These are phyloP conservation scores for Oasisia sp. DNA, from an alignment of 2,888 invertebrate genomes.

Conservation along the genomic window DNA sequence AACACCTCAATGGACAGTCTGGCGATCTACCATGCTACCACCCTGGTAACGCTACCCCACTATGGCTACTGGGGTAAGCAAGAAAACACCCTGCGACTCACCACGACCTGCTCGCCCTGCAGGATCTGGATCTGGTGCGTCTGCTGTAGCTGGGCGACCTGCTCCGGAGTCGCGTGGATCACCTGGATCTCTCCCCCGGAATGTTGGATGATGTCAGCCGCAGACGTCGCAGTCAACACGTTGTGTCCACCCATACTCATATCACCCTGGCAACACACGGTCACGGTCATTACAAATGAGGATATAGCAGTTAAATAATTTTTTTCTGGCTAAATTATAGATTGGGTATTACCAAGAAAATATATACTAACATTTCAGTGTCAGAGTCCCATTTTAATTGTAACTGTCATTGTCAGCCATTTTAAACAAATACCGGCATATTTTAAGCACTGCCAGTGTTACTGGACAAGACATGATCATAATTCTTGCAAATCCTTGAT, in stretches of 20 bases:
- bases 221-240: conserved; percentile 17
- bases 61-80: background rate
- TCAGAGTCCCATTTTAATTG: too few relatives aligned
- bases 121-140: conserved; percentile 37
- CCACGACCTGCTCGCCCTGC: conserved; percentile 35
- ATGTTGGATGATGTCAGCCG: conserved; percentile 33
- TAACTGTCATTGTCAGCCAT: too few relatives aligned
- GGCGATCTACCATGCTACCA: too few relatives aligned
- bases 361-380: too few relatives aligned
- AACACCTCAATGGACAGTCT: too few relatives aligned
- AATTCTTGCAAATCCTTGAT: too few relatives aligned
- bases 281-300: background rate
- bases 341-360: too few relatives aligned
- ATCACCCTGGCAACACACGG: conserved; percentile 30
- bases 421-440: too few relatives aligned
- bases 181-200: conserved; percentile 61
- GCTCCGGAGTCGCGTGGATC: conserved; percentile 66
- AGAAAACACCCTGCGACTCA: background rate
- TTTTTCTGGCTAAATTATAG: too few relatives aligned
- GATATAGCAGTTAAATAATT: background rate
- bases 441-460: too few relatives aligned
- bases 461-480: too few relatives aligned
- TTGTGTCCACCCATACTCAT: conserved; percentile 24
- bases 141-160: conserved; percentile 60
- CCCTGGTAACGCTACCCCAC: too few relatives aligned